Evolutionary conservation across 2,113 vertebrate genomes (phyloP).

Genomic region (Actinemys pallida): DNA sequence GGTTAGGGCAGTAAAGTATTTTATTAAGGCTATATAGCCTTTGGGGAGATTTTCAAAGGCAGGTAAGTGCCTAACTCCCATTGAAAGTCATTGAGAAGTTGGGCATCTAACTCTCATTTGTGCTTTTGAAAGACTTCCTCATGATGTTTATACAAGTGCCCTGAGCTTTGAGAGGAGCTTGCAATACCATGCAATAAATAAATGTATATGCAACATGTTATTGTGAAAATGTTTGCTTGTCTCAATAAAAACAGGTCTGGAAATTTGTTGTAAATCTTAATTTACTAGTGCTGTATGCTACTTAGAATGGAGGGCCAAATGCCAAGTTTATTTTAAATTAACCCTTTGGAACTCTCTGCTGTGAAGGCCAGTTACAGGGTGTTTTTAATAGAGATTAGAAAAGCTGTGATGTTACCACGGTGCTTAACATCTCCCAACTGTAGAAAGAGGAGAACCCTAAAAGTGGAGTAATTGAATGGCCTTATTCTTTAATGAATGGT

Average conservation of each 20-base stretch:
- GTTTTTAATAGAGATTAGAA: background rate
- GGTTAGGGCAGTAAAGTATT: background rate
- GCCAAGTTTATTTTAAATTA: background rate
- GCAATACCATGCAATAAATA: background rate
- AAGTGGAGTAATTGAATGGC: background rate
- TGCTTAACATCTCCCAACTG: slow-evolving; percentile 5
- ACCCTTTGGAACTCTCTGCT: background rate
- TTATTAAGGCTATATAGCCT: rapidly evolving
- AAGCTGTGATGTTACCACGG: background rate
- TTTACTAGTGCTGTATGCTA: background rate
- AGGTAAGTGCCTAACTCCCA: background rate
- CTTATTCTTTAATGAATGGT: too few species aligned
- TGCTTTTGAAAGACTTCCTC: background rate
- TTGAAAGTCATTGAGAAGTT: background rate
- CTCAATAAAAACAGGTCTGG: background rate
- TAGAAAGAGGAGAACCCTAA: background rate
- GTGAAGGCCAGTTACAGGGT: background rate
- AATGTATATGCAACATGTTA: rapidly evolving
- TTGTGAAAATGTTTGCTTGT: background rate
- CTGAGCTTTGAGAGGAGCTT: background rate
- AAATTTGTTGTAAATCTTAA: background rate
- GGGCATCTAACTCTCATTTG: background rate
- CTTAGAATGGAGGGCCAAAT: background rate
- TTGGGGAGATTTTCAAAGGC: background rate
- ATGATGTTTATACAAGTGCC: background rate